Percentiles rank a stretch among this genome's conserved stretches.
Evolutionary conservation across 1,140 invertebrate species (phyloP).

Genomic region (Zeugodacus cucurbitae): DNA sequence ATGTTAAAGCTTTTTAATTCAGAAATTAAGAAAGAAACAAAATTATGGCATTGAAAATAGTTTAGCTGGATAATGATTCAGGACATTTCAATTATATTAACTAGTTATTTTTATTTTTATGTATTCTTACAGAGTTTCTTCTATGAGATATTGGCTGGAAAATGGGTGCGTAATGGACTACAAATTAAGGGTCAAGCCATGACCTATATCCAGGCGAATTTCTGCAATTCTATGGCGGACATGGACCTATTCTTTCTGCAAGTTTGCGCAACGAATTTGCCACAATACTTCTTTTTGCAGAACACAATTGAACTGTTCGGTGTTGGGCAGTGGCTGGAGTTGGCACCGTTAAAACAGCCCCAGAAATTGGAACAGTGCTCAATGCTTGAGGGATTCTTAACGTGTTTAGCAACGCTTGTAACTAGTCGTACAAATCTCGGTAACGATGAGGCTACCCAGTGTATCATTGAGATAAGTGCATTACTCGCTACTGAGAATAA

Average conservation of each 20-base stretch:
- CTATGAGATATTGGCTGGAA: conserved; percentile 91
- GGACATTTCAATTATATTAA: too few relatives aligned
- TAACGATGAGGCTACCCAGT: conserved; percentile 77
- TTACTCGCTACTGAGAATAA: conserved; percentile 92
- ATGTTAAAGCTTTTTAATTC: too few relatives aligned
- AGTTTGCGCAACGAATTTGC: conserved; percentile 89
- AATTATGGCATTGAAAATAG: too few relatives aligned
- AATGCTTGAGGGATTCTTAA: conserved; percentile 93
- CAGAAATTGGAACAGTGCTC: conserved; percentile 84
- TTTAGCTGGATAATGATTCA: too few relatives aligned
- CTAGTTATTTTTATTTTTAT: too few relatives aligned
- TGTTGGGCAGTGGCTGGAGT: conserved; percentile 85
- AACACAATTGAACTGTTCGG: conserved; percentile 91
- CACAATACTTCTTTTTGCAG: conserved; percentile 85
- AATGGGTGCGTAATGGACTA: conserved; percentile 96
- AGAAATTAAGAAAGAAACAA: too few relatives aligned
- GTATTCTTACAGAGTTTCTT: conserved; percentile 82
- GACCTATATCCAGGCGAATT: conserved; percentile 98
- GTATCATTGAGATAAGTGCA: conserved; percentile 91
- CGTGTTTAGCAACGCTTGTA: conserved; percentile 90
- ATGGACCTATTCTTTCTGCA: conserved; percentile 94
- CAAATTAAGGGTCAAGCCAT: conserved; percentile 98
- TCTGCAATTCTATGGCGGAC: conserved; percentile 98
- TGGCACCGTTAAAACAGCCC: conserved; percentile 73
- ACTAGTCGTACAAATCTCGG: conserved; percentile 91